phyloP scores from a whole-genome alignment of 2,888 invertebrate species.

The Lepidocyrtinus sp. region DNA sequence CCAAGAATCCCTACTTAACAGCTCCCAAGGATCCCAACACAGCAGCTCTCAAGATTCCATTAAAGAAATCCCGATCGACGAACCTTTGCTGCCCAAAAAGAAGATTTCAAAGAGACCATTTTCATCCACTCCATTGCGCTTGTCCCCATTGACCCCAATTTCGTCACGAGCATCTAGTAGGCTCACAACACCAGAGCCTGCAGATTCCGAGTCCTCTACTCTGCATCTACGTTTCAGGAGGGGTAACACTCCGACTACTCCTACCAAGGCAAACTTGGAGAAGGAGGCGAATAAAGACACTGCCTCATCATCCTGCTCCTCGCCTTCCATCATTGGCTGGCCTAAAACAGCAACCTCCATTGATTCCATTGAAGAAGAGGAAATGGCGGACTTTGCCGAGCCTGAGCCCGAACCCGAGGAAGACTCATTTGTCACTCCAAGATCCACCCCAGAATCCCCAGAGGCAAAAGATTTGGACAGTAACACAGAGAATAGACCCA shows the following conservation, averaged over 20 bases:
- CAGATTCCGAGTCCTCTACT: constrained; percentile 19
- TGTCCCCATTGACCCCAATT: not conserved
- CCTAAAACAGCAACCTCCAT: not conserved
- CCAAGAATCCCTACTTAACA: too few species aligned
- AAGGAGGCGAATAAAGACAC: constrained; percentile 26
- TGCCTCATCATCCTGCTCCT: too few species aligned
- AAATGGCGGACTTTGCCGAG: too few species aligned
- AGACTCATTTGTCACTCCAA: constrained; percentile 31
- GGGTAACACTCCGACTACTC: constrained; percentile 41
- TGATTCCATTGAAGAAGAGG: too few species aligned
- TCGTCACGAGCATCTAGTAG: constrained; percentile 32
- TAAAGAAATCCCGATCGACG: not conserved
- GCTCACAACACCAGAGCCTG: constrained; percentile 32
- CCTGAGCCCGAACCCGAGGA: too few species aligned
- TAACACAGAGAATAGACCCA: constrained; percentile 26
- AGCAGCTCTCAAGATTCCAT: not conserved
- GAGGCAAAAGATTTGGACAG: constrained; percentile 16
- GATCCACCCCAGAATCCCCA: constrained; percentile 27
- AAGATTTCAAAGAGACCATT: not conserved
- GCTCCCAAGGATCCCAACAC: not conserved
- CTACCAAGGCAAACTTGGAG: constrained; percentile 26
- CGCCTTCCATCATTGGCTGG: too few species aligned
- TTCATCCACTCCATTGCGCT: not conserved
- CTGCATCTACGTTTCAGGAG: constrained; percentile 24
- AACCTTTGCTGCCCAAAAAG: not conserved